Conservation (phyloP, 2,888 invertebrate genomes). For the Temnothorax ravouxi region DNA sequence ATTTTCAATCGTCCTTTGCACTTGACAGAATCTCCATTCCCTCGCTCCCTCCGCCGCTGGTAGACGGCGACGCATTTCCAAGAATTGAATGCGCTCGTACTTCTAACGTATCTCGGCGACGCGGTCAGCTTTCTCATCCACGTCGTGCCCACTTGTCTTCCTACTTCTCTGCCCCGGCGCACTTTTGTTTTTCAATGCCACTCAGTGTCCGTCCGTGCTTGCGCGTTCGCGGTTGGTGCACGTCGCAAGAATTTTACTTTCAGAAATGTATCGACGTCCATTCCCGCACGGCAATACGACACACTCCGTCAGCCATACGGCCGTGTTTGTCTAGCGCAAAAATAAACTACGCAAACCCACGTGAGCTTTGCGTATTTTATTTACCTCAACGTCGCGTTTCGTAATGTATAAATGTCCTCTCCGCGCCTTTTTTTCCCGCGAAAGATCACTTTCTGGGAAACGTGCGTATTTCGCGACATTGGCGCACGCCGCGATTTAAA, state of each 20-base stretch:
- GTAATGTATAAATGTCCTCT: conserved; percentile 11
- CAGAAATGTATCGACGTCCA: conserved; percentile 62
- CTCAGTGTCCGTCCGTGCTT: conserved; percentile 20
- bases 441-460: neutral
- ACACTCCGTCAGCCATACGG: conserved; percentile 17
- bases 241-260: conserved; percentile 70
- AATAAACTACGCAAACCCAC: conserved; percentile 35
- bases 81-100: conserved; percentile 80
- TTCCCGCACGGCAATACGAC: conserved; percentile 51
- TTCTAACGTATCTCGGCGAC: conserved; percentile 69
- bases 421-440: neutral
- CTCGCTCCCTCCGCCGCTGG: conserved; percentile 59
- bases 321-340: conserved; percentile 25
- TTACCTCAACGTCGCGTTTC: conserved; percentile 2
- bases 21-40: conserved; percentile 67
- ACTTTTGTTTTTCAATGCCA: conserved; percentile 48
- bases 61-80: conserved; percentile 79
- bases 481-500: neutral
- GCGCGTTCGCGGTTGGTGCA: conserved; percentile 24
- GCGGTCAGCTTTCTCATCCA: conserved; percentile 61
- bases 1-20: conserved; percentile 82
- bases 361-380: conserved; percentile 30
- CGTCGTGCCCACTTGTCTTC: conserved; percentile 63
- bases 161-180: conserved; percentile 39
- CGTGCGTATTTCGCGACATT: neutral